Evolutionary conservation across 2,113 vertebrate genomes (phyloP).

Genomic region (Protobothrops flavoviridis): DNA sequence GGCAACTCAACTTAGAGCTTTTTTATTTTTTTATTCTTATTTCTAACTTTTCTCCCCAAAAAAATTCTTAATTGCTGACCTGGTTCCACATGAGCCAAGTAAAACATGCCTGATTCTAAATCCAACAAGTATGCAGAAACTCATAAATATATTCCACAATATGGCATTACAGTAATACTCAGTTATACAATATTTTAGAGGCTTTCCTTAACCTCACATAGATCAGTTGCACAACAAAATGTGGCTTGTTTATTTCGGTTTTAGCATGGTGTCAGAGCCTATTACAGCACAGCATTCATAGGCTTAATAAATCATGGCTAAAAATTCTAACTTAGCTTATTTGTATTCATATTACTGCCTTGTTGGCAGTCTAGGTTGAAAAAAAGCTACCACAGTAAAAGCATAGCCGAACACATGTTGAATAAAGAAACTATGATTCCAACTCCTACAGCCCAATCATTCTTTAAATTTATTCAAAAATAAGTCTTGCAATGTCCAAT

Average conservation of each 20-base stretch:
- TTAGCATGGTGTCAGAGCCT: too few relatives aligned
- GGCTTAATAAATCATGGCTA: too few relatives aligned
- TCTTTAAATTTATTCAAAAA: not conserved
- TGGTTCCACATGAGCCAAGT: not conserved
- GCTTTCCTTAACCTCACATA: not conserved
- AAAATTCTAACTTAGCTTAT: too few relatives aligned
- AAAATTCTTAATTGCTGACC: not conserved
- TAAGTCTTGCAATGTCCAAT: not conserved
- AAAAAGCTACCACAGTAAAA: not conserved
- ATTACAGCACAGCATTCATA: too few relatives aligned
- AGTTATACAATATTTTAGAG: not conserved
- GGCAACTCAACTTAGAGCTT: not conserved
- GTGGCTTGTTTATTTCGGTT: too few relatives aligned
- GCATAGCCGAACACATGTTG: not conserved
- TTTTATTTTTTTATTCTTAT: not conserved
- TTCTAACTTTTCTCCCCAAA: not conserved
- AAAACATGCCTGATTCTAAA: too few relatives aligned
- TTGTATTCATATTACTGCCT: too few relatives aligned
- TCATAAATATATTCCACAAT: too few relatives aligned
- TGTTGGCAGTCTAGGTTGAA: fast-evolving
- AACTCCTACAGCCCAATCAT: not conserved
- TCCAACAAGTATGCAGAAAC: too few relatives aligned
- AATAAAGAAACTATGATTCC: not conserved
- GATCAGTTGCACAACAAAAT: too few relatives aligned
- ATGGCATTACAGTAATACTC: not conserved